Evolutionary conservation across 2,113 vertebrate genomes (phyloP), one percentile per base, ranked within the genome.

Genomic region (Rattus rattus): DNA sequence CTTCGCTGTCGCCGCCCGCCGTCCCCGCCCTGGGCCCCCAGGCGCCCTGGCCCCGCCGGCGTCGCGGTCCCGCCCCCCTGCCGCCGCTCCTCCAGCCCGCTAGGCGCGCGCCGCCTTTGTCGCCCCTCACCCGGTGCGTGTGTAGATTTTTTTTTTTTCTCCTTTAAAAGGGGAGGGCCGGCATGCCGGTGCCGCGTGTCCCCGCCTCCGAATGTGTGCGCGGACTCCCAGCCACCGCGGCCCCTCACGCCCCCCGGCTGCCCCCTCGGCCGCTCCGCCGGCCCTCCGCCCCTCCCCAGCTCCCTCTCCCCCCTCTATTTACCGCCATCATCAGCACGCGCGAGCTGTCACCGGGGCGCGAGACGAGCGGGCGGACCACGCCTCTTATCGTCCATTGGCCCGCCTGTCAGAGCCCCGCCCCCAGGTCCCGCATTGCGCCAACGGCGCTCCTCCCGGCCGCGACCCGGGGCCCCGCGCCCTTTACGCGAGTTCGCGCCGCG

Each of bases 311-410:
- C 98, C 98, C 98, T 98, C 98, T 99, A 99, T 99, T 99, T 99
- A 99, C 99, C 99, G 99, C 99, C 99, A 98, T 99, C 98, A 98
- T 98, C 99, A 98, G 98, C 99, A 99, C 99, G 98, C 98, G 98
- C 98, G 98, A 99, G 98, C 99, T 99, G 99, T 99, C 99, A 99
- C 98, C 98, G 97, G 97, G 98, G 98, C 98, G 98, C 97, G 97
- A 98, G 98, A 98, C 98, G 97, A 98, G 98, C 98, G 98, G 96
- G 94, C 90, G 2, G 94, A 96, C 97, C 97, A 93, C 97, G 98
- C 98, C 98, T 97, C 97, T 90, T 65, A n/a, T 80, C 93, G 56
- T 97, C 97, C 97, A 97, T 98, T 97, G 97, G 97, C 69, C 33
- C 76, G 59, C 70, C 92, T 59, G 91, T 86, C 30, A 47, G 94